Conservation (phyloP, 2,797 vertebrate genomes). For the Choloepus didactylus region DNA sequence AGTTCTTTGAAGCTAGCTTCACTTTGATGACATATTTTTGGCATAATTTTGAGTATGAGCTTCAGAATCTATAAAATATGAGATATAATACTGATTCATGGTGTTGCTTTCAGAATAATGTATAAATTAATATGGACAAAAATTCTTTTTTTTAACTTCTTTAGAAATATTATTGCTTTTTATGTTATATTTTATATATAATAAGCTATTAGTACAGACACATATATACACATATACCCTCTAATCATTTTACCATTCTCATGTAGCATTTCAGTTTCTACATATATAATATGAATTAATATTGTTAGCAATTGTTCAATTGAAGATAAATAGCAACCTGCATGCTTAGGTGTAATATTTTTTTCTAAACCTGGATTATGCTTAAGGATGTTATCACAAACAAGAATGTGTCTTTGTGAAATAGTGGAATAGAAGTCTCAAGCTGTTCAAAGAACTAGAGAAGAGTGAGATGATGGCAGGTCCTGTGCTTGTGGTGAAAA, state of each 20-base stretch:
- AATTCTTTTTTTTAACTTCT: neutral
- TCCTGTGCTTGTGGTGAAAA: neutral
- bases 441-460: neutral
- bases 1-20: neutral
- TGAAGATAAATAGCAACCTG: neutral
- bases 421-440: neutral
- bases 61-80: slow-evolving; percentile 41
- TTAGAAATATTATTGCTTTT: neutral
- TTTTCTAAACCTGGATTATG: neutral
- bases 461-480: neutral
- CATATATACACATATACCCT: neutral
- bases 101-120: neutral
- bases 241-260: neutral
- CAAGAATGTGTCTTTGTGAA: neutral
- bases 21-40: neutral
- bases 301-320: neutral
- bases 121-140: neutral
- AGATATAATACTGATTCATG: neutral
- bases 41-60: neutral
- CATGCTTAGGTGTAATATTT: neutral
- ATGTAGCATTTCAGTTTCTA: neutral
- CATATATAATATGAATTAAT: neutral
- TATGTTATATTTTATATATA: neutral
- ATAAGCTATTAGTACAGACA: neutral
- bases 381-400: neutral